A percentile compares a stretch with the other conserved stretches of the same genome.
Evolutionary conservation across 2,113 vertebrate species (phyloP).

Genomic region (Astatotilapia flaviijosephi): DNA sequence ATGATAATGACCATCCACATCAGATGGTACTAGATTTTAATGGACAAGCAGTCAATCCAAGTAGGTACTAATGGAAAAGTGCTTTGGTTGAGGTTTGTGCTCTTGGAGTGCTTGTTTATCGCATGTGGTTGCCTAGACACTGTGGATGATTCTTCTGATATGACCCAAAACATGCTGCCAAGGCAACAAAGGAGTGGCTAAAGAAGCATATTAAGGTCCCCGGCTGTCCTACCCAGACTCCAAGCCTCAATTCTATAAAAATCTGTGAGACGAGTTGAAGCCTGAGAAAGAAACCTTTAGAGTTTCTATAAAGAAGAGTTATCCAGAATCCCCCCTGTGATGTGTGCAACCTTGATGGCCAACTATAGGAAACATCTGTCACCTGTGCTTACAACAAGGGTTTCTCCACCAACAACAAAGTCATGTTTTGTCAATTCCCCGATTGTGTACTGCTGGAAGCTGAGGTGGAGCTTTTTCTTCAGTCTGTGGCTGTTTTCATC

Average conservation of each 20-base stretch:
- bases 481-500: not conserved
- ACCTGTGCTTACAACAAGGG: not conserved
- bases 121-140: not conserved
- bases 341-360: not conserved
- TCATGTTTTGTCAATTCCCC: not conserved
- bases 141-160: not conserved
- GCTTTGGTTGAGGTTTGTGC: not conserved
- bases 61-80: not conserved
- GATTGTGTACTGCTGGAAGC: not conserved
- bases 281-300: not conserved
- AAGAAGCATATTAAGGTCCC: not conserved
- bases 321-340: not conserved
- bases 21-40: not conserved
- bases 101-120: not conserved
- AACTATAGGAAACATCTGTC: not conserved
- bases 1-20: not conserved
- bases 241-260: not conserved
- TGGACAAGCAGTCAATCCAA: not conserved
- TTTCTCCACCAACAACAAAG: not conserved
- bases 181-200: not conserved
- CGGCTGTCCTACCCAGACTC: not conserved
- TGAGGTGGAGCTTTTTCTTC: not conserved
- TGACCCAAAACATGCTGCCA: not conserved
- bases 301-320: not conserved
- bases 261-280: not conserved